A percentile compares a stretch with the other conserved stretches of the same genome.
phyloP scores from a whole-genome alignment of 2,797 vertebrate genomes.

The Acipenser oxyrinchus region DNA sequence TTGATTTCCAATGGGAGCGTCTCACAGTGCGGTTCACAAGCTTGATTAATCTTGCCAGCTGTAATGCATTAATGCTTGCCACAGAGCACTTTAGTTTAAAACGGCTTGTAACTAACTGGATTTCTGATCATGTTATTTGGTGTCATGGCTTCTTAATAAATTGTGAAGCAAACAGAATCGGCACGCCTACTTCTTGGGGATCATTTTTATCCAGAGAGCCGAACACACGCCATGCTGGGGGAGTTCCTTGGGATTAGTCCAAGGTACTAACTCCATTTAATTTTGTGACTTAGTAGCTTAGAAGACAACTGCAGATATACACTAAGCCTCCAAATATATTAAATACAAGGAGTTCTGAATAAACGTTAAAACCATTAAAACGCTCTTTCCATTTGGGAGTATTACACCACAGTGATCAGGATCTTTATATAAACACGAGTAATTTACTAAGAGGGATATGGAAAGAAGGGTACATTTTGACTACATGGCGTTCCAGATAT shows the following conservation, averaged over 20 bases:
- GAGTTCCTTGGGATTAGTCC: slow-evolving; percentile 41
- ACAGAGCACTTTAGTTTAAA: no score
- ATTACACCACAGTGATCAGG: neutral
- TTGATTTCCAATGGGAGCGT: neutral
- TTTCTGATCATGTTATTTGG: no score
- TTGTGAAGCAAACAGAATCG: neutral
- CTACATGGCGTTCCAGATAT: neutral
- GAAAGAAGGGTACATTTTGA: neutral
- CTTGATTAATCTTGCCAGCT: neutral
- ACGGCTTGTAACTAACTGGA: no score
- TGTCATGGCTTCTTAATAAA: no score
- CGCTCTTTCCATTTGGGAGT: slow-evolving; percentile 1
- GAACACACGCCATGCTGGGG: slow-evolving; percentile 19
- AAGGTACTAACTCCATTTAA: slow-evolving; percentile 37
- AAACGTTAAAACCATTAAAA: neutral
- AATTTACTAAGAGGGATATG: neutral
- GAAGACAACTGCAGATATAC: neutral
- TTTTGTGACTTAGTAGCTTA: slow-evolving; percentile 10
- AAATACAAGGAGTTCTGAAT: neutral
- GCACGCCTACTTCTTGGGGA: neutral
- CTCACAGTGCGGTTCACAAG: neutral
- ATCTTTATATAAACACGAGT: neutral
- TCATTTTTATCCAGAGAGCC: neutral
- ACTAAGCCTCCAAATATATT: no score
- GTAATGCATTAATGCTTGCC: neutral